phyloP scores from a whole-genome alignment of 2,797 vertebrate genomes.

The Hapalemur alaotrensis region DNA sequence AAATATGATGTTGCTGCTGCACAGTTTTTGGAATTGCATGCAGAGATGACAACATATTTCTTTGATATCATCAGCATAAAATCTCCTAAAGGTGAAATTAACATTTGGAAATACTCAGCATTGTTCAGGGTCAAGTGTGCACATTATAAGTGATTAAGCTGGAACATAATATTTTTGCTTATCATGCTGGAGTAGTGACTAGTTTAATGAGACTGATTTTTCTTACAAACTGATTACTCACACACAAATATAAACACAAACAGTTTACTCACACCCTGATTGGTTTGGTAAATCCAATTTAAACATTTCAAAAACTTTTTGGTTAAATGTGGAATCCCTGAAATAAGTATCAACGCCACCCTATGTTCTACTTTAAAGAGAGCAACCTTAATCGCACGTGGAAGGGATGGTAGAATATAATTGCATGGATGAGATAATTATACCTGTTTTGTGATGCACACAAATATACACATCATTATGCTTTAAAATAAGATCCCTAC shows the following conservation, averaged over 20 bases:
- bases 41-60: not conserved
- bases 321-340: not conserved
- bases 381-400: not conserved
- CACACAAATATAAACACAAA: not conserved
- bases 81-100: not conserved
- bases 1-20: not conserved
- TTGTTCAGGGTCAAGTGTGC: not conserved
- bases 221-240: not conserved
- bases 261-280: not conserved
- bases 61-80: not conserved
- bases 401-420: not conserved
- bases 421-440: not conserved
- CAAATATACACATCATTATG: not conserved
- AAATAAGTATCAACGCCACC: not conserved
- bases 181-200: not conserved
- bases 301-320: not conserved
- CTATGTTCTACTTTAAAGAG: not conserved
- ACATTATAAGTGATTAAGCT: not conserved
- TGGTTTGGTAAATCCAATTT: not conserved
- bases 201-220: slow-evolving; percentile 26
- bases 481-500: not conserved
- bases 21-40: not conserved
- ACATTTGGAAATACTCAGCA: not conserved
- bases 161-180: not conserved
- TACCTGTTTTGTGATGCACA: not conserved